Percentiles rank a stretch among this genome's conserved stretches.
Conservation (phyloP, 2,888 invertebrate genomes). For the Eristalinus sepulchralis region DNA sequence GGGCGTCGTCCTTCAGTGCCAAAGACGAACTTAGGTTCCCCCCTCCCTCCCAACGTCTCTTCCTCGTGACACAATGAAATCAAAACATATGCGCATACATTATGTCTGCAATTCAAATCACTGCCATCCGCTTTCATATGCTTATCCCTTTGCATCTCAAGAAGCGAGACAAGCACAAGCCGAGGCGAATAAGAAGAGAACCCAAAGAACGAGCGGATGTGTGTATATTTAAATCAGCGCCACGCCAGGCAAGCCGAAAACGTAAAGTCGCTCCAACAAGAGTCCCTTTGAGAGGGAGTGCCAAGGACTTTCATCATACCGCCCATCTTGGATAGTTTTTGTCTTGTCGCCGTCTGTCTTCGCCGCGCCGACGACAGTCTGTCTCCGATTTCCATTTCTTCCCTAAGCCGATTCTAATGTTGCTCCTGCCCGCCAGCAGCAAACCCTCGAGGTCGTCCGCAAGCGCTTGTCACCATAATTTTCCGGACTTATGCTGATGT, state of each 20-base stretch:
- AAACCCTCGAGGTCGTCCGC: constrained; percentile 10
- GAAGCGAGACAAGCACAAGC: constrained; percentile 28
- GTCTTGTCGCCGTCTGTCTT: constrained; percentile 42
- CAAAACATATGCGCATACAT: constrained; percentile 71
- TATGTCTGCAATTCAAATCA: constrained; percentile 71
- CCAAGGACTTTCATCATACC: constrained; percentile 40
- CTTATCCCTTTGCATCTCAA: constrained; percentile 66
- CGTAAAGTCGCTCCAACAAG: constrained; percentile 32
- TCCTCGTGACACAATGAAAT: constrained; percentile 45
- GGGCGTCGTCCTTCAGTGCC: constrained; percentile 45
- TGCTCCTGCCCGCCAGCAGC: constrained; percentile 1
- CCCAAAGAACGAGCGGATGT: constrained; percentile 25
- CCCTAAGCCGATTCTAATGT: constrained; percentile 29
- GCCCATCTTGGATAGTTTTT: constrained; percentile 50
- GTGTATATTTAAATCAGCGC: constrained; percentile 60
- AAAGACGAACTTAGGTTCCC: constrained; percentile 53
- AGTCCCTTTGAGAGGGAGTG: constrained; percentile 37
- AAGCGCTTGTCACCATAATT: constrained; percentile 61
- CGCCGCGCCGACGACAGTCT: constrained; percentile 8
- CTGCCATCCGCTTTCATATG: constrained; percentile 69
- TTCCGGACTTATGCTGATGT: constrained; percentile 44
- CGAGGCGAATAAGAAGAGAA: constrained; percentile 9
- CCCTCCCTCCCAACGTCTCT: constrained; percentile 7
- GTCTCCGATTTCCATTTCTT: constrained; percentile 42
- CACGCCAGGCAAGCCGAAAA: constrained; percentile 44